phyloP scores from a whole-genome alignment of 2,113 vertebrate species.

The Planiliza haematocheilus region DNA sequence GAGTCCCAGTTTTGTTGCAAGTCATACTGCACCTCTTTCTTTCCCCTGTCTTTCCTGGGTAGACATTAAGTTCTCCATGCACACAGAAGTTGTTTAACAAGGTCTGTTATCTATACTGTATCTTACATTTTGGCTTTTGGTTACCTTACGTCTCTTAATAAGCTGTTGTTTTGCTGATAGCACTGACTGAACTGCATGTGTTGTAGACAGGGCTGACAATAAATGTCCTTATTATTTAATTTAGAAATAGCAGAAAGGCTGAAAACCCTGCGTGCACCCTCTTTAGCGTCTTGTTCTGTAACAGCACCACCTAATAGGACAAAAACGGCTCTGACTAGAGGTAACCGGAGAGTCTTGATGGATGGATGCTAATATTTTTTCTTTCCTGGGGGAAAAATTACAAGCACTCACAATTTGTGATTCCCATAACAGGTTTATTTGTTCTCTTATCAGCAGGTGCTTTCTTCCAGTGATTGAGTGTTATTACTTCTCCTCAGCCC shows the following conservation, averaged over 20 bases:
- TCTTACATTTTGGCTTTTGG: too few species aligned
- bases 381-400: slow-evolving; percentile 9
- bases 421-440: slow-evolving; percentile 24
- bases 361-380: neutral
- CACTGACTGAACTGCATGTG: neutral
- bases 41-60: neutral
- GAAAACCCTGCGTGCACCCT: neutral
- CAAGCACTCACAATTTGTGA: slow-evolving; percentile 1
- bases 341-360: neutral
- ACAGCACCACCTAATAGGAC: neutral
- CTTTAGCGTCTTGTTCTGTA: neutral
- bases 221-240: neutral
- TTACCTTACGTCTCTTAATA: neutral
- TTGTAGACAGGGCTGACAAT: neutral
- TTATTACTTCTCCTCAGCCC: slow-evolving; percentile 11
- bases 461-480: neutral
- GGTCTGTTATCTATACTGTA: neutral
- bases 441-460: neutral
- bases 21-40: neutral
- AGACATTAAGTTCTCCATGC: neutral
- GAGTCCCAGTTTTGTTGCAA: neutral
- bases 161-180: neutral
- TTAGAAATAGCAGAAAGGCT: neutral
- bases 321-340: neutral
- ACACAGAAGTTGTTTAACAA: neutral